Conservation (phyloP, 1,140 invertebrate genomes). For the Lordiphosa mommai region DNA sequence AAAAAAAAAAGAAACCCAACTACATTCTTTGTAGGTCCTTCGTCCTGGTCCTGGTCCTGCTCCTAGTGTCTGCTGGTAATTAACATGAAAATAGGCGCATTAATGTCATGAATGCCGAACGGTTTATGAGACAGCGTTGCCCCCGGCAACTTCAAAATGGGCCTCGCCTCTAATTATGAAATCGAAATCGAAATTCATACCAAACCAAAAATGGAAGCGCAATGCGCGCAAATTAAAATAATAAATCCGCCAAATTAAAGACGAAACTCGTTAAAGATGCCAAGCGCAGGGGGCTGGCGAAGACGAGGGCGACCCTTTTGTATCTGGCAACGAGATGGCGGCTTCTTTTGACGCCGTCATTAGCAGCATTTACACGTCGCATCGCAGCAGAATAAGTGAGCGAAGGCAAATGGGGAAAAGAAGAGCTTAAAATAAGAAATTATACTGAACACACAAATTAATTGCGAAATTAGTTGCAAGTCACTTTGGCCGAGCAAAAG, state of each 20-base stretch:
- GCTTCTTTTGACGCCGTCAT: slow-evolving; percentile 64
- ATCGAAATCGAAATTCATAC: slow-evolving; percentile 62
- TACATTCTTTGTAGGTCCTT: not conserved
- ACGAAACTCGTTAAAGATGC: slow-evolving; percentile 61
- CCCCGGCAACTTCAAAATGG: slow-evolving; percentile 5
- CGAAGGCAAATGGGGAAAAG: slow-evolving; percentile 13
- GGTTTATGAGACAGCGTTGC: slow-evolving; percentile 16
- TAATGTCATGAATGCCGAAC: slow-evolving; percentile 42
- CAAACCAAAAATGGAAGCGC: slow-evolving; percentile 17
- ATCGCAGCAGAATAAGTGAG: slow-evolving; percentile 7
- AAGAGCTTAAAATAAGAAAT: slow-evolving; percentile 20
- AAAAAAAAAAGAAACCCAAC: not conserved
- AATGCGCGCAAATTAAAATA: slow-evolving; percentile 75
- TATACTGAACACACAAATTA: slow-evolving; percentile 69
- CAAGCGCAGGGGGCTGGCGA: too few species aligned
- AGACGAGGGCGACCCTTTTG: slow-evolving; percentile 47
- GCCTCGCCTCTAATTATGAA: slow-evolving; percentile 44
- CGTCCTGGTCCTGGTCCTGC: not conserved
- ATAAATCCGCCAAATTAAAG: slow-evolving; percentile 71
- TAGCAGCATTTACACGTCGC: slow-evolving; percentile 71
- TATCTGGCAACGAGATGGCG: slow-evolving; percentile 32
- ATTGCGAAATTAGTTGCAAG: slow-evolving; percentile 75
- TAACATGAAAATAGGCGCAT: slow-evolving; percentile 71
- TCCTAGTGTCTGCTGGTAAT: slow-evolving; percentile 60
- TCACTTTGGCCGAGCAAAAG: slow-evolving; percentile 31